These are phyloP conservation scores for Eleginops maclovinus DNA, from an alignment of 2,113 vertebrate genomes.

Conservation along the genomic window DNA sequence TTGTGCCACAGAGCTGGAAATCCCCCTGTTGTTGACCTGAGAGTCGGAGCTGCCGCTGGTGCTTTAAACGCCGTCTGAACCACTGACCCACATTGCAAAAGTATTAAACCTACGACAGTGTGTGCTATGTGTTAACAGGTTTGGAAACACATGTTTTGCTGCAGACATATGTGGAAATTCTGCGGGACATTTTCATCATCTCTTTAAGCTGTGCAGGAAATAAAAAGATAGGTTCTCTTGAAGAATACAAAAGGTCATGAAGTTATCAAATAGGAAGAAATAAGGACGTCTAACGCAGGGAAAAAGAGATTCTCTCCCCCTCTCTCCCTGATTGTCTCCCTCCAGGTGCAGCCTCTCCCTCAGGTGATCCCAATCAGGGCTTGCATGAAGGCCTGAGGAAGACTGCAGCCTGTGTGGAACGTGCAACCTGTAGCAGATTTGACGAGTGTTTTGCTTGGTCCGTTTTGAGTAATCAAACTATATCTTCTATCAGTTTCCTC, in stretches of 20 bases:
- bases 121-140: not conserved
- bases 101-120: not conserved
- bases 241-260: not conserved
- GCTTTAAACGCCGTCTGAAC: not conserved
- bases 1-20: conserved; percentile 58
- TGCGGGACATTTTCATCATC: not conserved
- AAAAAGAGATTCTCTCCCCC: not conserved
- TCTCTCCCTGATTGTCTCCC: no score
- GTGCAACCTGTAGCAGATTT: no score
- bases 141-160: not conserved
- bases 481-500: no score
- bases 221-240: not conserved
- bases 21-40: conserved; percentile 31
- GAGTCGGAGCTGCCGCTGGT: not conserved
- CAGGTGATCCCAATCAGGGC: no score
- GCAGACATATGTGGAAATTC: not conserved
- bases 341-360: no score
- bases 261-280: not conserved
- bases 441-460: no score
- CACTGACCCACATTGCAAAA: not conserved
- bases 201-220: not conserved
- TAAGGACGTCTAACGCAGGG: no score
- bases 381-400: no score
- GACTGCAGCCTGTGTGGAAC: no score
- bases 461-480: no score